Percentiles rank a stretch among this genome's conserved stretches.
Conservation (phyloP, 2,113 vertebrate genomes). For the Mobula hypostoma region DNA sequence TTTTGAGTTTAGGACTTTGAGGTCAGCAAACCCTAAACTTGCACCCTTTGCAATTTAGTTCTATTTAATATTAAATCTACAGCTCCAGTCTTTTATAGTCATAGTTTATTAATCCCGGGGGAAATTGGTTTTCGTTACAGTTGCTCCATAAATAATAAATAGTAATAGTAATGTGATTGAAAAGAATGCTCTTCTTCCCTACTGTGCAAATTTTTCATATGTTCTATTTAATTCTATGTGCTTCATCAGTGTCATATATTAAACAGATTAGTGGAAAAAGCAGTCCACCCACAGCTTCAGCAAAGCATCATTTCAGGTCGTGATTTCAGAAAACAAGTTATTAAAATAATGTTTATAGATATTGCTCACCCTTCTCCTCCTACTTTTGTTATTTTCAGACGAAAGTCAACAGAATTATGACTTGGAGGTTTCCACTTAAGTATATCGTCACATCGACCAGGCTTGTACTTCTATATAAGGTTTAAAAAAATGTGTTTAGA, state of each 20-base stretch:
- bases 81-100: neutral
- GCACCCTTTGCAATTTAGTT: neutral
- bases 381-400: constrained; percentile 92
- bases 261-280: neutral
- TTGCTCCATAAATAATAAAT: no score
- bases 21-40: neutral
- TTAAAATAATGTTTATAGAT: constrained; percentile 15
- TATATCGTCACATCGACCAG: constrained; percentile 91
- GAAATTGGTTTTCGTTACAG: no score
- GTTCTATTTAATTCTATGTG: neutral
- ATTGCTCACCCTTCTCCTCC: constrained; percentile 91
- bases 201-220: neutral
- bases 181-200: neutral
- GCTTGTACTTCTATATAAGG: constrained; percentile 76
- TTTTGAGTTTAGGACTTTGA: no score
- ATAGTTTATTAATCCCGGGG: no score
- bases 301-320: neutral
- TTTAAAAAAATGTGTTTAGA: neutral
- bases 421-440: constrained; percentile 98
- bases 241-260: neutral
- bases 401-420: constrained; percentile 96
- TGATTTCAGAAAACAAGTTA: neutral
- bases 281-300: neutral
- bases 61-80: neutral
- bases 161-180: neutral